Percentiles rank a stretch among this genome's conserved stretches.
Conservation (phyloP, 2,797 vertebrate genomes). For the Cyprinodon diabolis region DNA sequence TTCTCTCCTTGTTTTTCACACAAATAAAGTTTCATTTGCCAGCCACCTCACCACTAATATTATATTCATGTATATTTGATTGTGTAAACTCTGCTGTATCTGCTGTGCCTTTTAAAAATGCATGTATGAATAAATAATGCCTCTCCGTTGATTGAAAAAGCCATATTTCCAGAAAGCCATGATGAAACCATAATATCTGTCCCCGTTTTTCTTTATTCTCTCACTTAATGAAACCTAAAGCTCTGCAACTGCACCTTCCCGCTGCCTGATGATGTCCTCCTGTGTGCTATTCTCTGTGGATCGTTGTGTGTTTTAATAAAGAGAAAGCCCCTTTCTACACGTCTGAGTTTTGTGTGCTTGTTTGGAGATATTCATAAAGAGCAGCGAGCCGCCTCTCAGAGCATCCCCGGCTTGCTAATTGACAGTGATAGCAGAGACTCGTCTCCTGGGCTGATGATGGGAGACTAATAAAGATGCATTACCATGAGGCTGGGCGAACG, state of each 20-base stretch:
- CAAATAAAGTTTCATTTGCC: conserved; percentile 59
- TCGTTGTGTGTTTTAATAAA: conserved; percentile 72
- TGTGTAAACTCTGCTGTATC: conserved; percentile 74
- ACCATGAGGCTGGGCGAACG: conserved; percentile 50
- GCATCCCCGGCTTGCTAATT: conserved; percentile 53
- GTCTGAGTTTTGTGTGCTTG: conserved; percentile 50
- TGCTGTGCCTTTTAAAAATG: conserved; percentile 79
- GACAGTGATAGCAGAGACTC: conserved; percentile 69
- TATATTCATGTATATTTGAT: conserved; percentile 74
- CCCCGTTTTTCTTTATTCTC: conserved; percentile 43
- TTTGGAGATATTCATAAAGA: conserved; percentile 70
- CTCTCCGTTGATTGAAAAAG: conserved; percentile 77
- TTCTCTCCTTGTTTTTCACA: conserved; percentile 40
- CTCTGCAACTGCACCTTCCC: conserved; percentile 42
- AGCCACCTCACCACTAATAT: conserved; percentile 43
- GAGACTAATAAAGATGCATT: conserved; percentile 76
- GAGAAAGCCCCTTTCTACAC: conserved; percentile 54
- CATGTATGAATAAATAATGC: conserved; percentile 77
- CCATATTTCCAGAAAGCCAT: conserved; percentile 80
- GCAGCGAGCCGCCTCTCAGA: conserved; percentile 34
- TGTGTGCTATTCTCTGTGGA: conserved; percentile 61
- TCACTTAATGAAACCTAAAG: conserved; percentile 49
- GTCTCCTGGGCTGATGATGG: conserved; percentile 63
- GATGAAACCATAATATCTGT: conserved; percentile 81
- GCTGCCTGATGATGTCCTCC: conserved; percentile 49